Evolutionary conservation across 2,888 invertebrate species (phyloP).

Genomic region (Dryomyza anilis): DNA sequence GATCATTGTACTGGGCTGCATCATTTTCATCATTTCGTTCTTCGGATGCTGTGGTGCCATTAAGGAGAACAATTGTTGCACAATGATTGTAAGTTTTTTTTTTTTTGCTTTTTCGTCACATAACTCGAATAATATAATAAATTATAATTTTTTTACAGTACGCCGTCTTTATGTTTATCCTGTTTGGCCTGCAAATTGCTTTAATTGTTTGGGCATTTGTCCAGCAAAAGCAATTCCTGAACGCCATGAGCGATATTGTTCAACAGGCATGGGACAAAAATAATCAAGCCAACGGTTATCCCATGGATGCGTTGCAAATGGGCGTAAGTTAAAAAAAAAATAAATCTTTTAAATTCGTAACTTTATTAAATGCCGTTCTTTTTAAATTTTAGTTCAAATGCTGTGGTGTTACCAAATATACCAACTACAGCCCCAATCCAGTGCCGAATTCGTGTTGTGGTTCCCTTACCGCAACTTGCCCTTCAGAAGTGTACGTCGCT

Average conservation of each 20-base stretch:
- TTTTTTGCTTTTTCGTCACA: too few relatives aligned
- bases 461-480: constrained; percentile 36
- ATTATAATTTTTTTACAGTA: constrained; percentile 63
- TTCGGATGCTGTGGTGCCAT: constrained; percentile 91
- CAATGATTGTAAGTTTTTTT: constrained; percentile 72
- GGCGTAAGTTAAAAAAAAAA: constrained; percentile 46
- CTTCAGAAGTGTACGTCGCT: constrained; percentile 31
- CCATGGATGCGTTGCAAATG: constrained; percentile 53
- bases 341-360: neutral
- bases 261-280: constrained; percentile 55
- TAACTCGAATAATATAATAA: neutral
- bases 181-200: constrained; percentile 75
- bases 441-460: constrained; percentile 55
- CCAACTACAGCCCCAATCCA: constrained; percentile 35
- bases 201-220: constrained; percentile 73
- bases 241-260: constrained; percentile 64
- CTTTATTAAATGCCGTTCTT: neutral
- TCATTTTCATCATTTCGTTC: constrained; percentile 81
- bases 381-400: constrained; percentile 45
- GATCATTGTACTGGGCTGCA: constrained; percentile 71
- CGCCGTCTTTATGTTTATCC: constrained; percentile 71
- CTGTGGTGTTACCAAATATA: constrained; percentile 45
- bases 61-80: constrained; percentile 85
- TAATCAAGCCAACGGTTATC: constrained; percentile 39
- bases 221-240: constrained; percentile 65